phyloP scores from a whole-genome alignment of 1,140 invertebrate species.

The Archegozetes longisetosus region DNA sequence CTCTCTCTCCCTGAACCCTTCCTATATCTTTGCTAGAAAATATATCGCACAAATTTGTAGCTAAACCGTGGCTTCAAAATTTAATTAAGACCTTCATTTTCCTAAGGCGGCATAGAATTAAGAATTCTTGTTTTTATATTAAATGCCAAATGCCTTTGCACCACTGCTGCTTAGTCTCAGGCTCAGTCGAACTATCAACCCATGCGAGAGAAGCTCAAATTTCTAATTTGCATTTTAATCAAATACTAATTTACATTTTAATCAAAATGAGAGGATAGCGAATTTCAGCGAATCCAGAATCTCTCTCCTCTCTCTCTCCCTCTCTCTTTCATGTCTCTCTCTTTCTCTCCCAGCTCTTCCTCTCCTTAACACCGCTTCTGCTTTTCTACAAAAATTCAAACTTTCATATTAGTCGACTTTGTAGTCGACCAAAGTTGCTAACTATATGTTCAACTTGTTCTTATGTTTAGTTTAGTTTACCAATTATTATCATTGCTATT shows the following conservation, averaged over 20 bases:
- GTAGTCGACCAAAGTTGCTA: too few relatives aligned
- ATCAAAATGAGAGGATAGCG: conserved; percentile 5
- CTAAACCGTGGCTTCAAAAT: neutral
- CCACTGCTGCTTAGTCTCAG: neutral
- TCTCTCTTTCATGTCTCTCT: neutral
- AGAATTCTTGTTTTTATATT: conserved; percentile 2
- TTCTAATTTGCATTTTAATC: conserved; percentile 16
- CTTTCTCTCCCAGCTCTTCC: neutral
- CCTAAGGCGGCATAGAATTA: conserved; percentile 10
- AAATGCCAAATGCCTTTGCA: neutral
- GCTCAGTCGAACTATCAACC: neutral
- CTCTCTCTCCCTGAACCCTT: neutral
- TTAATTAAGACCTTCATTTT: conserved; percentile 14
- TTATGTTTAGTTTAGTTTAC: neutral
- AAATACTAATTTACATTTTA: conserved; percentile 15
- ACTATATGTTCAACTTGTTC: too few relatives aligned
- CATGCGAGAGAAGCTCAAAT: conserved; percentile 4
- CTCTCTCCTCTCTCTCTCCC: neutral
- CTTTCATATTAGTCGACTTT: neutral
- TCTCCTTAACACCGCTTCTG: neutral
- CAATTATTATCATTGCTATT: neutral
- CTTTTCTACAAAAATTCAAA: neutral
- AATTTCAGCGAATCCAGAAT: neutral
- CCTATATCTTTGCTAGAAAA: neutral
- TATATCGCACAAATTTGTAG: neutral